Percentiles rank a stretch among this genome's conserved stretches.
phyloP scores from a whole-genome alignment of 2,113 vertebrate genomes.

The Heloderma charlesbogerti region DNA sequence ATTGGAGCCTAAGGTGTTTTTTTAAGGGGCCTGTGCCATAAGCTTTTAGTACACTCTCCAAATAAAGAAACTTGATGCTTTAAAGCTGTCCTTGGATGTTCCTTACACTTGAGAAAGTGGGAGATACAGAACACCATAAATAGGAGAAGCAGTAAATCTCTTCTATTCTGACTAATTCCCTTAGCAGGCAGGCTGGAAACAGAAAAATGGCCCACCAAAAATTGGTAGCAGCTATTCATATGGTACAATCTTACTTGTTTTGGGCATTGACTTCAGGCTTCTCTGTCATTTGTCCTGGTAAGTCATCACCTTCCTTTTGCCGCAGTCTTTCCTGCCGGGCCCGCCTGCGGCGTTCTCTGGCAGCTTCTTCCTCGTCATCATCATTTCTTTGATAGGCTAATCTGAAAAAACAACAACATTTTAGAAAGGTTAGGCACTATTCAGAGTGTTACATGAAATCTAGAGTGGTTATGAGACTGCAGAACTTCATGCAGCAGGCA shows the following conservation, averaged over 20 bases:
- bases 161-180: background rate
- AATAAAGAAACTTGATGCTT: background rate
- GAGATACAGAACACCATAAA: background rate
- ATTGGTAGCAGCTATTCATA: background rate
- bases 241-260: conserved; percentile 84
- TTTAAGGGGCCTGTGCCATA: no score
- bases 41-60: background rate
- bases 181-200: background rate
- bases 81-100: background rate
- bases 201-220: background rate
- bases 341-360: conserved; percentile 91
- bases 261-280: conserved; percentile 84
- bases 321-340: conserved; percentile 92
- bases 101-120: background rate
- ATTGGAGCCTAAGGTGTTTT: no score
- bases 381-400: conserved; percentile 85
- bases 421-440: conserved; percentile 2
- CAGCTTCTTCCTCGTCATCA: conserved; percentile 95
- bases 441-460: background rate
- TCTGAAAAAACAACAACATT: conserved; percentile 75
- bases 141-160: background rate
- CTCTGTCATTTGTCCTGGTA: conserved; percentile 77
- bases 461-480: background rate
- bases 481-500: no score
- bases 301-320: conserved; percentile 84